Conservation (phyloP, 2,113 vertebrate species). For the Corythornis cristatus region DNA sequence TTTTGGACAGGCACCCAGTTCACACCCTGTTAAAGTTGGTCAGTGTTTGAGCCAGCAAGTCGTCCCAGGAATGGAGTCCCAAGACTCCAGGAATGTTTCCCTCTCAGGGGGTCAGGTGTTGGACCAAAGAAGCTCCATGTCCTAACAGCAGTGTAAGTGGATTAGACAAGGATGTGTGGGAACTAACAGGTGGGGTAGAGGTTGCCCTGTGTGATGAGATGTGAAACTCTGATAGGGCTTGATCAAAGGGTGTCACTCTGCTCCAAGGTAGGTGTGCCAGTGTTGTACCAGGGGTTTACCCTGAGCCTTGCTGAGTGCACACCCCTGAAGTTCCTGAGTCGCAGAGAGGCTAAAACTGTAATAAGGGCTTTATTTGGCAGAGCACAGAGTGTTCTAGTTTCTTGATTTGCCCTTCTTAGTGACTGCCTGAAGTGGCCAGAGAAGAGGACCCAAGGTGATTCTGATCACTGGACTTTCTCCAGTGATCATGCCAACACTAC, state of each 20-base stretch:
- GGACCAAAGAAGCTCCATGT: not conserved
- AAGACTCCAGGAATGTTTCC: not conserved
- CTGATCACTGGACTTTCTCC: not conserved
- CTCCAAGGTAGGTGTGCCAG: not conserved
- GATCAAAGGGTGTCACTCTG: accelerated
- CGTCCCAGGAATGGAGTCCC: not conserved
- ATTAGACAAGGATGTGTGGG: not conserved
- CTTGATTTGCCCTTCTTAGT: not conserved
- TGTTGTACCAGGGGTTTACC: not conserved
- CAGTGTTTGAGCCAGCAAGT: not conserved
- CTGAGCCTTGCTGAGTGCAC: not conserved
- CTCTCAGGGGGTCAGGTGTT: not conserved
- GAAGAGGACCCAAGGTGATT: not conserved
- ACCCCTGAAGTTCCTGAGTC: not conserved
- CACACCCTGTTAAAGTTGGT: not conserved
- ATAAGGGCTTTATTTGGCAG: not conserved
- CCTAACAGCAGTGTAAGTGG: not conserved
- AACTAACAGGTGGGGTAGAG: not conserved
- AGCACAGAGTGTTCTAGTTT: not conserved
- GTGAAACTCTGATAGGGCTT: not conserved
- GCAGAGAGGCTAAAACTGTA: not conserved
- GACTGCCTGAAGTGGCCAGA: not conserved
- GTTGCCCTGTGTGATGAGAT: not conserved
- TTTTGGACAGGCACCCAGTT: not conserved
- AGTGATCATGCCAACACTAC: not conserved